A percentile compares a stretch with the other conserved stretches of the same genome.
Evolutionary conservation across 1,140 invertebrate genomes (phyloP).

Genomic region (Calosoma granatense): DNA sequence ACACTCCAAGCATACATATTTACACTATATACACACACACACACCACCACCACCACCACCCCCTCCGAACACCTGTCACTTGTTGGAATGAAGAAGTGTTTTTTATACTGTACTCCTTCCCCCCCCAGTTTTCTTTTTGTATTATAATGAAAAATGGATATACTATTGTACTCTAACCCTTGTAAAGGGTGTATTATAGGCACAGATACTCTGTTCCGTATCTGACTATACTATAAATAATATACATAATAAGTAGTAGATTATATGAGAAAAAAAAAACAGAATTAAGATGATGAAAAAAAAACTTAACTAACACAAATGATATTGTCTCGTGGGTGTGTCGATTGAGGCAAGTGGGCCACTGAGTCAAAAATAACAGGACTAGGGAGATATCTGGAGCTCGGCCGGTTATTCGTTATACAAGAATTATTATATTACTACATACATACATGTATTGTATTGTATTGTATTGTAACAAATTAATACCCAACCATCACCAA

Average conservation of each 20-base stretch:
- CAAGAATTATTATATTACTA: no score
- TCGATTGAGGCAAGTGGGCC: conserved; percentile 25
- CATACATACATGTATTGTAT: no score
- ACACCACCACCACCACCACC: not conserved
- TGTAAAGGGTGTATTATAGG: not conserved
- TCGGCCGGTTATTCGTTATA: conserved; percentile 13
- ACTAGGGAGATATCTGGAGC: conserved; percentile 29
- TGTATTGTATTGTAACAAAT: no score
- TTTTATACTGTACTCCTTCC: conserved; percentile 3
- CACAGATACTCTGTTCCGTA: conserved; percentile 2
- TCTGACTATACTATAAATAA: conserved; percentile 9
- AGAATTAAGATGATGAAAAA: conserved; percentile 13
- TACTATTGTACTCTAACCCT: conserved; percentile 3
- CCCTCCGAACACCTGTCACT: not conserved
- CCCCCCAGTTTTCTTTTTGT: conserved; percentile 2
- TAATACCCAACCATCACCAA: no score
- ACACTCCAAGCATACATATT: not conserved
- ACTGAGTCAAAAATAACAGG: conserved; percentile 23
- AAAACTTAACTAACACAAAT: no score
- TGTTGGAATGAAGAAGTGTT: conserved; percentile 1
- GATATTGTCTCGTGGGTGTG: conserved; percentile 18
- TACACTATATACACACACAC: not conserved
- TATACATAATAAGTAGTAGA: conserved; percentile 11
- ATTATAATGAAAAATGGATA: not conserved
- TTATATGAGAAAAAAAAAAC: conserved; percentile 2